Evolutionary conservation across 2,797 vertebrate genomes (phyloP), one percentile per base, ranked within the genome.

Genomic region (Ambastaia sidthimunki): DNA sequence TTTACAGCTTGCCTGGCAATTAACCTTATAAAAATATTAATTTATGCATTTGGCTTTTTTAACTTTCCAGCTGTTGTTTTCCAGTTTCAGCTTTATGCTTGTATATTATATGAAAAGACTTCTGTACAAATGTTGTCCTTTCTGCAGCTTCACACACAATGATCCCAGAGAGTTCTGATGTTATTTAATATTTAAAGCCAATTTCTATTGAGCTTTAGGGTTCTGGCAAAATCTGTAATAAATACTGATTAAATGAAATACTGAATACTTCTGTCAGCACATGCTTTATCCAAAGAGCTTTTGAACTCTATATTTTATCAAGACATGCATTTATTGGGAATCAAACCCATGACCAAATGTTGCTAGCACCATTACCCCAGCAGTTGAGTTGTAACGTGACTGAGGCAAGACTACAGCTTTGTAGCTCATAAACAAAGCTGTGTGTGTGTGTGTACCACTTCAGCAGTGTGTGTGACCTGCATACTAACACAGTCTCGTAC

Each of bases 401-500:
- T 48, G 15, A 59, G 28, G 15, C 31, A n/a, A 15, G n/a, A 55
- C 59, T 28, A 63, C 4, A 74, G 78, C 25, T 41, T 68, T 54
- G 52, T 37, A 48, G 62, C 68, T 16, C 11, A 10, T 74, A 67
- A 73, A 67, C n/a, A 59, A 52, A 19, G 69, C 59, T 55, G 59
- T 73, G 47, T 69, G 44, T 71, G 59, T 66, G 50, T 76, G 66
- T 83, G 72, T 65, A 44, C 50, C 41, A 78, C 76, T 83, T 60
- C 59, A 59, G 47, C 69, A 71, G 65, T 48, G 81, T 78, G 63
- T 83, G 90, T 92, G 91, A 89, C 89, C 89, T 89, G 91, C 88
- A 93, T 92, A 90, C 90, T 91, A 90, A 93, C 92, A 82, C 80
- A 11, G 34, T 54, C 84, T 90, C 86, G 76, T 88, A 90, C 90